Evolutionary conservation across 1,140 invertebrate species (phyloP).

Genomic region (Leptonema lineaticorne): DNA sequence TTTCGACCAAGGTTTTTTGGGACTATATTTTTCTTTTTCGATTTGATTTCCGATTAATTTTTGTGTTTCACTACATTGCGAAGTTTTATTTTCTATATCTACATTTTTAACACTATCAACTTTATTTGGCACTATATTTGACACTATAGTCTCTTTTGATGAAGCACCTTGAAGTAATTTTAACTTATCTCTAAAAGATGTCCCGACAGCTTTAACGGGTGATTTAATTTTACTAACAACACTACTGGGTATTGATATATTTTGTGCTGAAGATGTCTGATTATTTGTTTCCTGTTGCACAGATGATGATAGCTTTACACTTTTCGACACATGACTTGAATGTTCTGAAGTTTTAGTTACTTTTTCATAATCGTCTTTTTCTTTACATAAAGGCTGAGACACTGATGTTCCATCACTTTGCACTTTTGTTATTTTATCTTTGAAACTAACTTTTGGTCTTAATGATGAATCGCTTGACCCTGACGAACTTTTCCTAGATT

Average conservation of each 20-base stretch:
- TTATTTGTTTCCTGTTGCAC: constrained; percentile 13
- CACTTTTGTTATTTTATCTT: constrained; percentile 55
- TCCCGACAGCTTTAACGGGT: constrained; percentile 52
- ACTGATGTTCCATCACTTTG: constrained; percentile 54
- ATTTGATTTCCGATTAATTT: constrained; percentile 44
- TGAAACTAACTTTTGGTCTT: constrained; percentile 56
- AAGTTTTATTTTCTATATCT: constrained; percentile 47
- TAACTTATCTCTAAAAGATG: constrained; percentile 53
- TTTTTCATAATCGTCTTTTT: constrained; percentile 31
- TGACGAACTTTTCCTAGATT: constrained; percentile 54
- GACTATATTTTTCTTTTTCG: constrained; percentile 46
- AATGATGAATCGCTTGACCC: constrained; percentile 53
- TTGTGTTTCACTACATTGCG: constrained; percentile 44
- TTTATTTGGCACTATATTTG: constrained; percentile 40
- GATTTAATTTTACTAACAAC: constrained; percentile 57
- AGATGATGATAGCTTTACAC: constrained; percentile 40
- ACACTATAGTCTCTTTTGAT: constrained; percentile 44
- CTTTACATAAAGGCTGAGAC: constrained; percentile 47
- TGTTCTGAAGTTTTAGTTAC: constrained; percentile 28
- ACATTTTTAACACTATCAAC: constrained; percentile 34
- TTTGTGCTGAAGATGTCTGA: constrained; percentile 37
- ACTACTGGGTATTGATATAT: constrained; percentile 55
- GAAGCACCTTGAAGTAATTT: constrained; percentile 50
- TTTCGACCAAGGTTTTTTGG: constrained; percentile 58
- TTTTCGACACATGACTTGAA: constrained; percentile 34